Evolutionary conservation across 2,797 vertebrate genomes (phyloP), one percentile per base, ranked within the genome.

Genomic region (Neosalanx taihuensis): DNA sequence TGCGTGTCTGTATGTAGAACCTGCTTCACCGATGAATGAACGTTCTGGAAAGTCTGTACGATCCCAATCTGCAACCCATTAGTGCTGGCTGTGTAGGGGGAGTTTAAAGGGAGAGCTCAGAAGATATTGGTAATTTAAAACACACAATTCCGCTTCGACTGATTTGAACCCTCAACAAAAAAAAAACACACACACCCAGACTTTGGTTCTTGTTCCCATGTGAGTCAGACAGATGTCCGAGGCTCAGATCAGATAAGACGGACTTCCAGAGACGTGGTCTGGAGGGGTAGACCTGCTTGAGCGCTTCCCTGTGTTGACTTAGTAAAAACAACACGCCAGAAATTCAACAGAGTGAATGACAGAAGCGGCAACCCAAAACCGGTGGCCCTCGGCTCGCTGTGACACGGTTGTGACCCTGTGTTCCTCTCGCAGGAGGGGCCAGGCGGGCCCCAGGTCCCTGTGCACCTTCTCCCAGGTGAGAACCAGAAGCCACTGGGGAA

Each of bases 271-370:
- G 79, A 85, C 83, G 85, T 83, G 79, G 76, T 76, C 74, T 53
- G 76, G 78, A 83, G 76, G 77, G 77, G 76, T 68, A 81, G 77
- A 77, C 79, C 68, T 76, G 83, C 78, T 85, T 84, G 77, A 85
- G 84, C 81, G 75, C 74, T 82, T 17, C 72, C 70, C 79, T 15
- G 65, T 89, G 88, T 89, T 89, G 86, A 83, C 87, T 87, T 89
- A 84, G 83, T 82, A 81, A 77, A 78, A 85, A 82, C 85, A 85
- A 85, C 76, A 82, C 82, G 79, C 86, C 81, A 80, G 66, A 87
- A 81, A 87, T 88, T 87, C 87, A 89, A 89, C 83, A 87, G 60
- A 70, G 71, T 71, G 83, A 77, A 77, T 80, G 81, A 83, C 82
- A 84, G 81, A 74, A 63, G 81, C 82, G 78, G 79, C 78, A 85